phyloP scores from a whole-genome alignment of 1,140 invertebrate genomes.

The Bathynomus jamesi region DNA sequence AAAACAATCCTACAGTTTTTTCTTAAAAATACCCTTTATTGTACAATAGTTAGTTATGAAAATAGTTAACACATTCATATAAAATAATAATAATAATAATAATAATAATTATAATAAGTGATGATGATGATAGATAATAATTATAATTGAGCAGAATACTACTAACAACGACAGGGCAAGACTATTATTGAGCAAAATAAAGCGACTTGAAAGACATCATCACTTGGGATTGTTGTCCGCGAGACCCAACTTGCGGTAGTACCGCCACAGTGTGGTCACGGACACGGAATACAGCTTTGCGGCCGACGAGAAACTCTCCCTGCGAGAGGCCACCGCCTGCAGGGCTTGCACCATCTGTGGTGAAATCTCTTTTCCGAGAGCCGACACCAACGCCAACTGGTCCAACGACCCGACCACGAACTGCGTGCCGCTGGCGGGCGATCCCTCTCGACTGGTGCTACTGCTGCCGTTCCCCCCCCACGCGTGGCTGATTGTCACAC shows the following conservation, averaged over 20 bases:
- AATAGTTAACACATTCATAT: not conserved
- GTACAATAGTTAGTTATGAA: not conserved
- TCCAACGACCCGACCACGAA: constrained; percentile 7
- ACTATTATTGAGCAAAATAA: not conserved
- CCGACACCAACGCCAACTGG: constrained; percentile 29
- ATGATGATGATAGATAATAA: not conserved
- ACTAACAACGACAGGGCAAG: not conserved
- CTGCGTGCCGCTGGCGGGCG: not conserved
- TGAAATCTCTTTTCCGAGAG: constrained; percentile 29
- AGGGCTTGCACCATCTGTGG: constrained; percentile 36
- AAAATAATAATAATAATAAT: constrained; percentile 5
- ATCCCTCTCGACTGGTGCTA: constrained; percentile 12
- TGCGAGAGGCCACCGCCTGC: constrained; percentile 32
- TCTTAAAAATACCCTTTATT: no score
- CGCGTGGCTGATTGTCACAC: constrained; percentile 3
- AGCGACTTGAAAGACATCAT: not conserved
- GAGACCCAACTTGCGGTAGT: constrained; percentile 34
- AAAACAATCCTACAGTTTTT: no score
- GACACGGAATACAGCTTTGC: constrained; percentile 36
- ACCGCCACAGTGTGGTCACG: constrained; percentile 37
- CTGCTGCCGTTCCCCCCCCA: constrained; percentile 13
- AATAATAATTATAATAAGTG: not conserved
- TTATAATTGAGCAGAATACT: not conserved
- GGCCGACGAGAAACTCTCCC: constrained; percentile 37
- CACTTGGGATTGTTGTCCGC: constrained; percentile 20